phyloP scores from a whole-genome alignment of 1,140 invertebrate species.

The Gryllus bimaculatus region DNA sequence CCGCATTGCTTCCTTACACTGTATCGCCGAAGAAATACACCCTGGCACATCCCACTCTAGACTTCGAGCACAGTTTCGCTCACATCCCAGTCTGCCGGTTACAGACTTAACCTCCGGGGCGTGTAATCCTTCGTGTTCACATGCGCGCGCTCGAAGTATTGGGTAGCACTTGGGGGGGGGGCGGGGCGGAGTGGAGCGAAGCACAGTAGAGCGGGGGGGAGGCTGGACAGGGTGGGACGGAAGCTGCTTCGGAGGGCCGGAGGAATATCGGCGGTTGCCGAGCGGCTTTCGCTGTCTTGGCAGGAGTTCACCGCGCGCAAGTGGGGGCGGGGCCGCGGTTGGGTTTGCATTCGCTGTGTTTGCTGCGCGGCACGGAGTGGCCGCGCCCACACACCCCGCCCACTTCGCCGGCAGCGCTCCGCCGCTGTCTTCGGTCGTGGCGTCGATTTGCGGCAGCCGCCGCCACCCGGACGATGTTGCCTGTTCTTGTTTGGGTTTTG shows the following conservation, averaged over 20 bases:
- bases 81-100: neutral
- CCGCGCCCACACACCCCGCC: neutral
- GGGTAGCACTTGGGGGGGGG: neutral
- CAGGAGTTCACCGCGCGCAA: no score
- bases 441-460: no score
- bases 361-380: neutral
- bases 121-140: neutral
- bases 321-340: neutral
- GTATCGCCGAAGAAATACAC: no score
- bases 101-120: neutral
- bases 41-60: no score
- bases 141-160: neutral
- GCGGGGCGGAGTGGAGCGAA: no score
- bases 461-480: no score
- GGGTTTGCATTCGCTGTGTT: neutral
- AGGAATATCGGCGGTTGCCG: neutral
- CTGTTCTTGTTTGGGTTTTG: no score
- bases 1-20: no score
- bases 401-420: no score
- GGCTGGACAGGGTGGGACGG: no score
- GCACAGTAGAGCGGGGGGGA: neutral
- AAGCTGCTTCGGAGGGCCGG: neutral
- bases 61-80: neutral
- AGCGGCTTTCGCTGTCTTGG: neutral
- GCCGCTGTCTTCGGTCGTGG: no score